Evolutionary conservation across 1,140 invertebrate genomes (phyloP).

Genomic region (Drusus annulatus): DNA sequence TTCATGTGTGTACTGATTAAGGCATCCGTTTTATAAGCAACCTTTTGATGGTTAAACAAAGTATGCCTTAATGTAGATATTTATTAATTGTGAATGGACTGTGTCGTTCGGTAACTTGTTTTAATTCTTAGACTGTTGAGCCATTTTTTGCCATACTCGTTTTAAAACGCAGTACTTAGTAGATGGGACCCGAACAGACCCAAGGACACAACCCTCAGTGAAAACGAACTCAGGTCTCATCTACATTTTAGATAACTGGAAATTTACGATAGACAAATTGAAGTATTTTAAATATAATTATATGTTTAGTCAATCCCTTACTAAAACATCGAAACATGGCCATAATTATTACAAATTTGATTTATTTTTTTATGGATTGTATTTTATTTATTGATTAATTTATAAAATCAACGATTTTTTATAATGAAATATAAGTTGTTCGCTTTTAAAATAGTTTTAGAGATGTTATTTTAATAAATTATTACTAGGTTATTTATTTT

Average conservation of each 20-base stretch:
- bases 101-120: not conserved
- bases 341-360: slow-evolving; percentile 28
- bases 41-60: too few species aligned
- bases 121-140: slow-evolving; percentile 32
- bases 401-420: slow-evolving; percentile 39
- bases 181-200: not conserved
- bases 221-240: not conserved
- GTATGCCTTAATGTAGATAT: not conserved
- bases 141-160: slow-evolving; percentile 42
- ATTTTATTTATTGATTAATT: slow-evolving; percentile 37
- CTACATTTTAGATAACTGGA: not conserved
- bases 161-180: slow-evolving; percentile 26
- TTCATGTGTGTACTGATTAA: not conserved
- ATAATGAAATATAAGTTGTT: slow-evolving; percentile 29
- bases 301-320: slow-evolving; percentile 25
- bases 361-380: slow-evolving; percentile 21
- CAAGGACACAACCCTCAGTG: not conserved
- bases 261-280: slow-evolving; percentile 24
- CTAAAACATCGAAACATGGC: slow-evolving; percentile 33
- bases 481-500: slow-evolving; percentile 43
- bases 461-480: slow-evolving; percentile 39
- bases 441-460: slow-evolving; percentile 31
- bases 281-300: slow-evolving; percentile 33
- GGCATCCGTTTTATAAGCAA: too few species aligned
- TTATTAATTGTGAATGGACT: slow-evolving; percentile 5